Evolutionary conservation across 2,888 invertebrate genomes (phyloP), one percentile per base, ranked within the genome.

Genomic region (Andrena flavipes): DNA sequence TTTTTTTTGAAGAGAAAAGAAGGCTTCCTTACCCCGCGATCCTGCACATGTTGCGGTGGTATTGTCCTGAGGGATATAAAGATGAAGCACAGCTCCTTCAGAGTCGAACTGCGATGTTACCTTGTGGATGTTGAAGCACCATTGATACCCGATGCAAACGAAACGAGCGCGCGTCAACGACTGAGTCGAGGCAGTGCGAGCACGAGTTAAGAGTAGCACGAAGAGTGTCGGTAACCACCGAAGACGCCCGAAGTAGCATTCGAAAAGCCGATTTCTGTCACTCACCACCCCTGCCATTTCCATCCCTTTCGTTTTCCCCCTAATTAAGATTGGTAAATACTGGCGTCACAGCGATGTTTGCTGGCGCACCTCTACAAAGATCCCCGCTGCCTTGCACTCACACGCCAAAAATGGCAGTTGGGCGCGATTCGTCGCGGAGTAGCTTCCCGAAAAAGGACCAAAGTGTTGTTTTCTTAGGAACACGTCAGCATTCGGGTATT

Each of bases 141-240:
- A 78, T 78, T 64, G 73, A 80, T 75, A 85, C 71, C 30, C 81
- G 81, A 87, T 49, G 65, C 86, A 78, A 84, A 85, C 88, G 74
- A 88, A 85, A 88, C 88, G 88, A 88, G 87, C 88, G 92, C 92
- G 92, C 91, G 90, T 89, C 87, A 88, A 90, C 91, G 90, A 92
- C 92, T 90, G 91, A 91, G 84, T 87, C 76, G 86, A 80, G 83
- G 72, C 87, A 83, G 80, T 85, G 80, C 82, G 88, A 87, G 88
- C 86, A 86, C 88, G 87, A 90, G 89, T 89, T 88, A 90, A 89
- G 91, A 88, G 87, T 77, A 48, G 74, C 82, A 77, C 90, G 89
- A 86, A 87, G 78, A 54, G 71, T 69, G 84, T 82, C 92, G 92
- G 87, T 86, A 84, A 86, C 86, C 81, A 73, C 91, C 92, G 92